Conservation (phyloP, 2,797 vertebrate genomes). For the Cynodonichthys magdalenae region DNA sequence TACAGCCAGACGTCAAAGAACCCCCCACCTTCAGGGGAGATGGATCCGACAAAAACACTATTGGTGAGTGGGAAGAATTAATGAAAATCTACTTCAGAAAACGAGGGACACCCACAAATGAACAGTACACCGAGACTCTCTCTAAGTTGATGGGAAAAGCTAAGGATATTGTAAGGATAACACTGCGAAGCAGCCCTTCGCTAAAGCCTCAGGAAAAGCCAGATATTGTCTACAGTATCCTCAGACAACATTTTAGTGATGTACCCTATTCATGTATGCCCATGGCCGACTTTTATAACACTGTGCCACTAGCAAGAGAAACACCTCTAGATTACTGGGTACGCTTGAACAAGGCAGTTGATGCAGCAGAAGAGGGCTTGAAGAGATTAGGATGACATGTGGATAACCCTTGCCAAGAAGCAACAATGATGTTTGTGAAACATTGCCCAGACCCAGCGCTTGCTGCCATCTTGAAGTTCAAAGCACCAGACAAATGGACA, state of each 20-base stretch:
- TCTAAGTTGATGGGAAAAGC: conserved; percentile 40
- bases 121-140: conserved; percentile 13
- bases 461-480: conserved; percentile 18
- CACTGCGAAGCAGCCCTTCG: background rate
- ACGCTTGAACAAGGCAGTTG: conserved; percentile 13
- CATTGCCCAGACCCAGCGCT: background rate
- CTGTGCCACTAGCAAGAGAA: conserved; percentile 8
- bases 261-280: conserved; percentile 18
- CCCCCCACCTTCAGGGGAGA: conserved; percentile 39
- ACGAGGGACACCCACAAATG: background rate
- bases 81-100: conserved; percentile 41
- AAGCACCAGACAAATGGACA: conserved; percentile 19
- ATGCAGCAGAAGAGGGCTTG: conserved; percentile 37
- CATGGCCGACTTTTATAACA: conserved; percentile 8
- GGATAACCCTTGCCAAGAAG: conserved; percentile 16
- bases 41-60: conserved; percentile 28
- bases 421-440: conserved; percentile 41
- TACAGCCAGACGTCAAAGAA: conserved; percentile 33
- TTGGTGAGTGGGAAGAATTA: conserved; percentile 39
- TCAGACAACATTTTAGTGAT: conserved; percentile 37
- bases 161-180: conserved; percentile 6
- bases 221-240: background rate
- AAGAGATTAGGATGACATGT: conserved; percentile 8
- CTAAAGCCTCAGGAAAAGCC: conserved; percentile 19
- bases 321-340: conserved; percentile 39